Percentiles rank a stretch among this genome's conserved stretches.
These are phyloP conservation scores for Nannoperca obscura DNA, from an alignment of 2,797 vertebrate species.

Conservation along the genomic window DNA sequence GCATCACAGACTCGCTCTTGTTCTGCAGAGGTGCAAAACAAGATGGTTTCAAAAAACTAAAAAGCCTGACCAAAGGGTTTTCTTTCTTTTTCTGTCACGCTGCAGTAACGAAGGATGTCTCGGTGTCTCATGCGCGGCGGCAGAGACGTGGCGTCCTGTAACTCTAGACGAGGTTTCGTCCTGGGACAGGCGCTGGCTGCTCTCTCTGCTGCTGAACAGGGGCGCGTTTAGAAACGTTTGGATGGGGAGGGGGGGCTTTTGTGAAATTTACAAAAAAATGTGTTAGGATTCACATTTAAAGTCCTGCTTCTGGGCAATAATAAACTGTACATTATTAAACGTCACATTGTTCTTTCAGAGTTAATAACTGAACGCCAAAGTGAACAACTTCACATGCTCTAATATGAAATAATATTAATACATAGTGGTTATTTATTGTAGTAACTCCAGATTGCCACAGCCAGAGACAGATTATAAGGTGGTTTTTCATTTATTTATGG, in stretches of 20 bases:
- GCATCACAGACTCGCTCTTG: slow-evolving; percentile 42
- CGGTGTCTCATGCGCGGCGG: slow-evolving; percentile 12
- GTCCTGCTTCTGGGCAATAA: not conserved
- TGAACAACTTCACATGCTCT: not conserved
- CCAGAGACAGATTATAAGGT: not conserved
- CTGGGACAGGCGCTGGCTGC: slow-evolving; percentile 29
- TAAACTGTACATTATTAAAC: not conserved
- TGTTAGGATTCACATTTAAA: not conserved
- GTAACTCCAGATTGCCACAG: not conserved
- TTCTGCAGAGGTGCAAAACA: slow-evolving; percentile 44
- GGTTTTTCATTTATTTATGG: no score
- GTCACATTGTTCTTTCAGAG: not conserved
- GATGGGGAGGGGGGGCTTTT: not conserved
- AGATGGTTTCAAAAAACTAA: not conserved
- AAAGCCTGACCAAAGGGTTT: slow-evolving; percentile 8
- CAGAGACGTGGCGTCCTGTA: slow-evolving; percentile 33
- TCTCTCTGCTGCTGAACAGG: slow-evolving; percentile 8
- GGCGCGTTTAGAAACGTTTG: not conserved
- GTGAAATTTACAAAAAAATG: not conserved
- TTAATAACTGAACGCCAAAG: not conserved
- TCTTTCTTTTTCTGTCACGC: slow-evolving; percentile 29
- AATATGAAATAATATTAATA: not conserved
- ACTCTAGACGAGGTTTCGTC: slow-evolving; percentile 38
- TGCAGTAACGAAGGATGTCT: slow-evolving; percentile 27
- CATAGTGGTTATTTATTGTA: not conserved